Evolutionary conservation across 30 jellyfish, hydroid and myxozoan species (phyloP), one percentile per base, ranked within the genome.

Genomic region (Morbakka virulenta): DNA sequence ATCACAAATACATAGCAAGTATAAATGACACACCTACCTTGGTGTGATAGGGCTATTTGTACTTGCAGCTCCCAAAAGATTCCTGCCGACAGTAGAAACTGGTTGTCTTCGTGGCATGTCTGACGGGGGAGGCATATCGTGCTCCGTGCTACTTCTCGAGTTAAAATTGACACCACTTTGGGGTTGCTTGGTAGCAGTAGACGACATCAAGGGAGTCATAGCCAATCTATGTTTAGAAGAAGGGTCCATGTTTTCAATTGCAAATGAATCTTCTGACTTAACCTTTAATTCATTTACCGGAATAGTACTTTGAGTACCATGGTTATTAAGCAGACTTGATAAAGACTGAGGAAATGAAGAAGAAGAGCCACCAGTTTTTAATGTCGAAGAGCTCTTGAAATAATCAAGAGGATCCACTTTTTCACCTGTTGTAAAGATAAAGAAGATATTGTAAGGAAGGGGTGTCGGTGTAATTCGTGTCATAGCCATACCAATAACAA

Each of bases 11-110:
- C n/a, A n/a, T n/a, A n/a, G n/a, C n/a, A n/a, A n/a, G n/a, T n/a
- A n/a, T n/a, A n/a, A n/a, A n/a, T n/a, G n/a, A n/a, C n/a, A n/a
- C n/a, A 25, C 96, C 2, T 53, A 92, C 98, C 87, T 92, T 31
- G 98, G 98, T 26, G 98, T 92, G 21, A 92, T 50, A 6, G 98
- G 98, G 52, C 98, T 92, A 63, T 89, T 79, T 0, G 97, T 61
- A 2, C 82, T 89, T 6, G 97, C 35, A 4, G 89, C 94, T n/a
- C 96, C 87, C 11, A 94, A 81, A 61, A 92, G 52, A 51, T 86
- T 85, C 65, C 98, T 77, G 17, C 86, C 93, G 13, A 93, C 79
- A 23, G 74, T 74, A 25, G 84, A 70, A 27, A 81, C 64, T 17
- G 34, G 69, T 22, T 87, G 96, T 11, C 64, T 85, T 23, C 81